Evolutionary conservation across 2,797 vertebrate species (phyloP).

Genomic region (Megaceryle alcyon): DNA sequence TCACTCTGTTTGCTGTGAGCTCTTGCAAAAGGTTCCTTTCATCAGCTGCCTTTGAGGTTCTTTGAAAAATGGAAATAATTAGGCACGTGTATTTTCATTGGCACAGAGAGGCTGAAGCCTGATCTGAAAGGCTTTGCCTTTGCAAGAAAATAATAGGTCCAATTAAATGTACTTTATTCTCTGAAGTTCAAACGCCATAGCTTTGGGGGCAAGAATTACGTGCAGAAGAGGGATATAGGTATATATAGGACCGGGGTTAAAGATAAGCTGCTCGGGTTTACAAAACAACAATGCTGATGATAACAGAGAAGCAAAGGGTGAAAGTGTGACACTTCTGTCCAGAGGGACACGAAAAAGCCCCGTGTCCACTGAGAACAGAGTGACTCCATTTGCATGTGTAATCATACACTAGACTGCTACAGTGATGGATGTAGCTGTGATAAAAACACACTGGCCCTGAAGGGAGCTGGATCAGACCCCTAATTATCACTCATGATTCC

Average conservation of each 20-base stretch:
- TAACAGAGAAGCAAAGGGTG: neutral
- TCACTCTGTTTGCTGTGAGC: conserved; percentile 65
- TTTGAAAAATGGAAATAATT: conserved; percentile 78
- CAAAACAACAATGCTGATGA: neutral
- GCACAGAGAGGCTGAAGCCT: conserved; percentile 67
- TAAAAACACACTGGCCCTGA: conserved; percentile 29
- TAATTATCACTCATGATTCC: conserved; percentile 25
- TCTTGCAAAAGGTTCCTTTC: conserved; percentile 73
- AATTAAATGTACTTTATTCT: conserved; percentile 77
- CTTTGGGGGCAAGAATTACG: conserved; percentile 58
- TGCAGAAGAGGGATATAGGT: conserved; percentile 38
- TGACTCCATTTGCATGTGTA: neutral
- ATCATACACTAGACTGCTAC: neutral
- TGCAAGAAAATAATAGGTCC: conserved; percentile 72
- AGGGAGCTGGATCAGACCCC: conserved; percentile 40
- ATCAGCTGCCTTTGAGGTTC: conserved; percentile 76
- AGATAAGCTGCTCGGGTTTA: neutral
- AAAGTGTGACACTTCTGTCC: neutral
- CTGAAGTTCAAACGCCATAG: conserved; percentile 71
- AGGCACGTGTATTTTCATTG: conserved; percentile 75
- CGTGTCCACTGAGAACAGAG: neutral
- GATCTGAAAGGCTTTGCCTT: conserved; percentile 74
- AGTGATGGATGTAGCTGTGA: neutral
- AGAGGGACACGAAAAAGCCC: neutral
- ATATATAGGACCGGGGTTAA: neutral